Evolutionary conservation across 2,888 invertebrate genomes (phyloP), one percentile per base, ranked within the genome.

Genomic region (Sphinx pinastri): DNA sequence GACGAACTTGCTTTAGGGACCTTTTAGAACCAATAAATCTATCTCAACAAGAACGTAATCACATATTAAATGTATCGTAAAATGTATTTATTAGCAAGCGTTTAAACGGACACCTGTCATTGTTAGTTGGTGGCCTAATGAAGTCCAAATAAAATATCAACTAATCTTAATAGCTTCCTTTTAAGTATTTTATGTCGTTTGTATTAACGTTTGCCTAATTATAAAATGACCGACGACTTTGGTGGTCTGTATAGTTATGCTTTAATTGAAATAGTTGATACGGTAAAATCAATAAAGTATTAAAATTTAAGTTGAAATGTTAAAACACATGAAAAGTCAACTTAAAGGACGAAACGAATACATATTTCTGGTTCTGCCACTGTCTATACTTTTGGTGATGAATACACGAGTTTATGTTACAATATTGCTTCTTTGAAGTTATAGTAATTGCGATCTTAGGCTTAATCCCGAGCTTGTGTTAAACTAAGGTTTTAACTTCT

Each of bases 231-330:
- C 74, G 72, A 74, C 92, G 74, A 80, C 91, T 82, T 83, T 79
- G 93, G 93, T 93, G 93, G 93, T 92, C 93, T 38, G 38, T 38
- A n/a, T 38, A 10, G 45, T 14, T 60, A 1, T 25, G 25, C 2
- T 5, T 25, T 51, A 38, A 38, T 5, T 38, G 6, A 8, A 38
- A 38, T 38, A 38, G 6, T 38, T 38, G 7, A 8, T 38, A 38
- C 38, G 38, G 4, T 38, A 38, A 38, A 38, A 3, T 38, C 38
- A 38, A 38, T 38, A 38, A 38, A 38, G 8, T 38, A 38, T 38
- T 38, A 5, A 38, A 38, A 38, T 38, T 3, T 2, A 38, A 38
- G 1, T 38, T 38, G 7, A 38, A 38, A 38, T 38, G 8, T 38
- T 38, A 38, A 38, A 38, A 38, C 38, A 38, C 38, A 8, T 5